Conservation (phyloP, 2,797 vertebrate genomes). For the Tenualosa thibaudeaui region DNA sequence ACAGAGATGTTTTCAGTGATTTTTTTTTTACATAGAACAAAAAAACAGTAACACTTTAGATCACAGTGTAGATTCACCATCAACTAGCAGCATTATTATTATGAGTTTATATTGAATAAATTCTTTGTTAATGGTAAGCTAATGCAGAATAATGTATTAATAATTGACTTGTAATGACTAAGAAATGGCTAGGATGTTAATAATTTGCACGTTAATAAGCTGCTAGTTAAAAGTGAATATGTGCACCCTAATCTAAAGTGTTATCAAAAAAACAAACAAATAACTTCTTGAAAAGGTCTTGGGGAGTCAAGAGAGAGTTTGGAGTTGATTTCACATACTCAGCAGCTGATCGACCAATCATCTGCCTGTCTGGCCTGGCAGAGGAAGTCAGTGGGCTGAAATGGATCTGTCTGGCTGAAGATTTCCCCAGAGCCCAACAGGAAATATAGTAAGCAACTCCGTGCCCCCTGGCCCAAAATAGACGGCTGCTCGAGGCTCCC, state of each 20-base stretch:
- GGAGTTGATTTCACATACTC: background rate
- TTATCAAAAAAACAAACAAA: constrained; percentile 45
- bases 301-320: background rate
- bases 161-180: too few relatives aligned
- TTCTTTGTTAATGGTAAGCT: too few relatives aligned
- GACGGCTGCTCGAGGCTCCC: constrained; percentile 13
- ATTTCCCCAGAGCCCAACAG: constrained; percentile 31
- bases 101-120: too few relatives aligned
- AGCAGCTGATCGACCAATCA: constrained; percentile 13
- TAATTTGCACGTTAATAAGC: too few relatives aligned
- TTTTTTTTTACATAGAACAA: background rate
- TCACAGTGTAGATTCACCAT: too few relatives aligned
- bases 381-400: constrained; percentile 43
- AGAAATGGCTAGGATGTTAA: too few relatives aligned
- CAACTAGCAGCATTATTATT: too few relatives aligned
- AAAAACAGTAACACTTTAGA: too few relatives aligned
- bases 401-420: constrained; percentile 55
- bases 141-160: too few relatives aligned
- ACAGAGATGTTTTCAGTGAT: background rate
- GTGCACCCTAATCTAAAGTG: too few relatives aligned
- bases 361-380: background rate
- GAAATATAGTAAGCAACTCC: constrained; percentile 45
- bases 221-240: too few relatives aligned
- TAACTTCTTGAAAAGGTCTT: background rate
- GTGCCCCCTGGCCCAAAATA: constrained; percentile 43